Percentiles rank a stretch among this genome's conserved stretches.
Evolutionary conservation across 2,888 invertebrate genomes (phyloP).

Genomic region (Seira sanloemensis): DNA sequence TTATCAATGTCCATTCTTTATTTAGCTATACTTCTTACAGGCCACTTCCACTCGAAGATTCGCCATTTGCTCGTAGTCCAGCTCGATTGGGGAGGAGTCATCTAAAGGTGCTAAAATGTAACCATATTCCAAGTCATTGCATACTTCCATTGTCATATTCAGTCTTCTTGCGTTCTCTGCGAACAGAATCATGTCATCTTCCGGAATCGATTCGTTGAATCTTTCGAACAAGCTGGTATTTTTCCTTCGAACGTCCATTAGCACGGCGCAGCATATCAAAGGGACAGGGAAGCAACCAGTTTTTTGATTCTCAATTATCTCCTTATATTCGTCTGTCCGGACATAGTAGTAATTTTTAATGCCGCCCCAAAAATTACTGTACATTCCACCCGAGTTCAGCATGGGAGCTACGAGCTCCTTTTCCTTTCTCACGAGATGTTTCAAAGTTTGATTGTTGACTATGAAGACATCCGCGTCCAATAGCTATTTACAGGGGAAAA

Average conservation of each 20-base stretch:
- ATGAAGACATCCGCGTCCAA: constrained; percentile 91
- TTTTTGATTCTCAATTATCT: constrained; percentile 82
- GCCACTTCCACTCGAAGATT: constrained; percentile 87
- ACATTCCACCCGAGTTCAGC: constrained; percentile 89
- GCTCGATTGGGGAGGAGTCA: constrained; percentile 80
- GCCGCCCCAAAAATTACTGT: constrained; percentile 96
- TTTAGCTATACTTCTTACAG: constrained; percentile 77
- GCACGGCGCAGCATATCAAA: constrained; percentile 92
- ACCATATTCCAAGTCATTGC: constrained; percentile 90
- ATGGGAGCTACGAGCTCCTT: constrained; percentile 87
- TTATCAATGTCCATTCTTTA: neutral
- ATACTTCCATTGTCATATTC: constrained; percentile 83
- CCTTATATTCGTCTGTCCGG: constrained; percentile 89
- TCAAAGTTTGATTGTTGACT: constrained; percentile 82
- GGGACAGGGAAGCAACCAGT: constrained; percentile 89
- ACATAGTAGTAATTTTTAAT: constrained; percentile 90
- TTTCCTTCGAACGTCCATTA: constrained; percentile 83
- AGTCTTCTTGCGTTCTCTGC: constrained; percentile 86
- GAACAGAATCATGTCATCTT: constrained; percentile 95
- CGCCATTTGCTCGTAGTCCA: constrained; percentile 84
- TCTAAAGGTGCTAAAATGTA: constrained; percentile 89
- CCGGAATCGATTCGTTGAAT: constrained; percentile 80
- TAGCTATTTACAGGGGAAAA: constrained; percentile 79
- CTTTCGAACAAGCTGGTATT: constrained; percentile 80
- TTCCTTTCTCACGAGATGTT: constrained; percentile 80